Base-by-base conservation (phyloP, 1,140 invertebrate genomes). In the Apocrypta bakeri region DNA sequence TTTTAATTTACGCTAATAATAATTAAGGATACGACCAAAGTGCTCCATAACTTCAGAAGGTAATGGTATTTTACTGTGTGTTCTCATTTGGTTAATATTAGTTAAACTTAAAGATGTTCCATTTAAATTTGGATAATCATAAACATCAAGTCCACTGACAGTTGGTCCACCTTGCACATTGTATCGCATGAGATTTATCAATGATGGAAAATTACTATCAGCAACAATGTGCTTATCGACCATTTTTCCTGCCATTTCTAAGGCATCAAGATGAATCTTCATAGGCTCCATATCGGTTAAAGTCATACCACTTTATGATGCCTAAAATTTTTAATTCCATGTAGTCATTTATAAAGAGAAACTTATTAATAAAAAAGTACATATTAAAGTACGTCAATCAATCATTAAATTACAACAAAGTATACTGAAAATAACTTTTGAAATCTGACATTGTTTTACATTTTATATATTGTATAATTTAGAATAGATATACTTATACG, bases 11-110 rank as follows among this genome's bases (percentile, higher is more conserved):
- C n/a, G 48, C 6, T 56, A 56, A 56, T 56, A 3, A 6, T n/a
- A 21, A 21, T 2, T n/a, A 95, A 96, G 94, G 95, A 96, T 97
- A 98, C 97, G 96, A 85, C 95, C 95, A 94, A 98, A 98, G 90
- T 98, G 97, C 92, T 99, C 97, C 90, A 98, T 94, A 82, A 99
- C 95, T 93, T 98, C 97, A 21, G 96, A 95, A 24, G 98, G 98
- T 29, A 99, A 93, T 76, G 97, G 96, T 63, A 98, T 95, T 93
- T 96, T 97, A 86, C 95, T 96, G 6, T 96, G 91, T 79, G 95
- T 95, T 87, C 95, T 95, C 86, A 98, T 93, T 90, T 98, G 97
- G 84, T 96, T 95, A 85, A 96, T 93, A 87, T 93, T 94, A 83
- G 94, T 93, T 87, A 96, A 92, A 79, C 94, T 94, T 42, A 94